Evolutionary conservation across 2,888 invertebrate genomes (phyloP).

Genomic region (Tetranychus piercei): DNA sequence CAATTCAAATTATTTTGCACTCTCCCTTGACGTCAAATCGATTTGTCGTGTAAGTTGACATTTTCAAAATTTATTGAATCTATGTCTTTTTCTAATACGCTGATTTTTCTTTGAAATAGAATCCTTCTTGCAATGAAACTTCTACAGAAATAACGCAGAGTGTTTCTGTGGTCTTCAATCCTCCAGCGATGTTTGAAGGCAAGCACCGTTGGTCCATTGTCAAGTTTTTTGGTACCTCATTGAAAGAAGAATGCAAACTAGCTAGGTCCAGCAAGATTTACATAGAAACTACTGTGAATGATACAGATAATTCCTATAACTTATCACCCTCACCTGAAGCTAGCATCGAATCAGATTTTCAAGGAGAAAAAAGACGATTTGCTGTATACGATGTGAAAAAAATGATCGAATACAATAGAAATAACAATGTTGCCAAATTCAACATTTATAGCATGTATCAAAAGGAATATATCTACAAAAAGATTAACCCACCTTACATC

Average conservation of each 20-base stretch:
- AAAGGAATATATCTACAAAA: constrained; percentile 33
- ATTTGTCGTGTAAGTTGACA: constrained; percentile 42
- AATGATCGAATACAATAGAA: neutral
- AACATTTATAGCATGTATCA: constrained; percentile 49
- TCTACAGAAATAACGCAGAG: constrained; percentile 64
- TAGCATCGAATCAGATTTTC: constrained; percentile 44
- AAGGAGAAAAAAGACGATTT: constrained; percentile 46
- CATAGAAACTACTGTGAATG: constrained; percentile 50
- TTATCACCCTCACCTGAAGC: constrained; percentile 45
- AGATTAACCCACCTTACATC: constrained; percentile 41
- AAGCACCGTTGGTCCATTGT: constrained; percentile 52
- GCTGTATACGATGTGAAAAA: constrained; percentile 50
- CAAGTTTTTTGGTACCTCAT: constrained; percentile 65
- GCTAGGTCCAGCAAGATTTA: constrained; percentile 58
- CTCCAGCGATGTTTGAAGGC: constrained; percentile 42
- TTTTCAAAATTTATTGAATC: constrained; percentile 14
- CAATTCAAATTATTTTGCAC: constrained; percentile 77
- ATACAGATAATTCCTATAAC: constrained; percentile 42
- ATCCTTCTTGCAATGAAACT: constrained; percentile 41
- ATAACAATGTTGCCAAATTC: constrained; percentile 36
- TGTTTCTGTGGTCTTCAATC: constrained; percentile 69
- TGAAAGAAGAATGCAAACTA: constrained; percentile 61
- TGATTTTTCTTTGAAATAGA: constrained; percentile 29
- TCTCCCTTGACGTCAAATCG: constrained; percentile 63
- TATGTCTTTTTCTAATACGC: neutral